Evolutionary conservation across 2,797 vertebrate genomes (phyloP).

Genomic region (Thripadectes ignobilis): DNA sequence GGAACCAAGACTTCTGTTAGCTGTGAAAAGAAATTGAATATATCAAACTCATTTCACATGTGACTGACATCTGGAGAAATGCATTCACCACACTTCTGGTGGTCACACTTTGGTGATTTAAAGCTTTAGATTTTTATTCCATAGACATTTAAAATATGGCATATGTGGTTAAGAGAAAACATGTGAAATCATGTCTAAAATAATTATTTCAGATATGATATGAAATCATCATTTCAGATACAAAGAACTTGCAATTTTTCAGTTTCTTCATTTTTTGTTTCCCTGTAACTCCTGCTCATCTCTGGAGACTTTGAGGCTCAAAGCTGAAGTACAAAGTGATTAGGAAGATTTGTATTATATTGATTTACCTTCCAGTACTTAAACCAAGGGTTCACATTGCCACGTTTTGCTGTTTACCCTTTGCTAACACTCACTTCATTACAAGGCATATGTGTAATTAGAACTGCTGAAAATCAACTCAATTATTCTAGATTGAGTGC

Average conservation of each 20-base stretch:
- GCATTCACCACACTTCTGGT: not conserved
- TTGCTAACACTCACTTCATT: not conserved
- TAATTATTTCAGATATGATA: not conserved
- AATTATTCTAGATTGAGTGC: not conserved
- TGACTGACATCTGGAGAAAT: not conserved
- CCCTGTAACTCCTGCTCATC: not conserved
- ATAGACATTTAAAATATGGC: not conserved
- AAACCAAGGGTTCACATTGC: not conserved
- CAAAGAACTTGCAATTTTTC: not conserved
- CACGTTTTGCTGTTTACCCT: not conserved
- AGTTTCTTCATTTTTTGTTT: not conserved
- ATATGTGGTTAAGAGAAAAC: not conserved
- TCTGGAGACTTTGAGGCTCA: not conserved
- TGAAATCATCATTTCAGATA: not conserved
- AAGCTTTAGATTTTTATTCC: not conserved
- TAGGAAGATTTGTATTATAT: conserved; percentile 13
- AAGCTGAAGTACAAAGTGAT: not conserved
- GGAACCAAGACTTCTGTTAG: not conserved
- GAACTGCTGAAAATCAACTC: not conserved
- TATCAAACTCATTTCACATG: not conserved
- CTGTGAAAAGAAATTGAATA: not conserved
- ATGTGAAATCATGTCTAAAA: not conserved
- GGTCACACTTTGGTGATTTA: not conserved
- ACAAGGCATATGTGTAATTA: not conserved
- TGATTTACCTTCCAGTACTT: conserved; percentile 17